Evolutionary conservation across 2,113 vertebrate genomes (phyloP).

Genomic region (Lagopus leucura): DNA sequence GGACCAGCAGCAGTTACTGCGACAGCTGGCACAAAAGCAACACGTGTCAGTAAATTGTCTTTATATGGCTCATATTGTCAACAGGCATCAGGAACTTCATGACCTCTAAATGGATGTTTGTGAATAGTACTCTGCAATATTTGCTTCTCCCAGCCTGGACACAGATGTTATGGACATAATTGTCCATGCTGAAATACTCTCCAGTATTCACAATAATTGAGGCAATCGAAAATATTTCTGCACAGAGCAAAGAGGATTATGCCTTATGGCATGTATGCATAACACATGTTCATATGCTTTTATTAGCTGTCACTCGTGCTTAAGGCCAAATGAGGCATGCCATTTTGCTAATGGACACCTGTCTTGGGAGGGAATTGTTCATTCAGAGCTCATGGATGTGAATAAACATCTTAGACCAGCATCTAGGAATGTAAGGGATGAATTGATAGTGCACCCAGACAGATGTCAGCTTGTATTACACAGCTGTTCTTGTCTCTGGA

Average conservation of each 20-base stretch:
- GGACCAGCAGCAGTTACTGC: neutral
- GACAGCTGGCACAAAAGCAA: conserved; percentile 15
- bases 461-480: conserved; percentile 56
- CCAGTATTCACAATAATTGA: neutral
- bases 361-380: conserved; percentile 32
- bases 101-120: neutral
- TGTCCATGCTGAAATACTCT: conserved; percentile 24
- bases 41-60: neutral
- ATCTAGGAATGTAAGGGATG: conserved; percentile 42
- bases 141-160: neutral
- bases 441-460: conserved; percentile 26
- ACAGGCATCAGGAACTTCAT: neutral
- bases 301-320: conserved; percentile 22
- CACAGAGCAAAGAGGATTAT: conserved; percentile 39
- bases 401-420: conserved; percentile 27
- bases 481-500: conserved; percentile 20
- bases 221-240: conserved; percentile 41
- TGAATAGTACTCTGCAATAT: neutral
- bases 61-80: neutral
- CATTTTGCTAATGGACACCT: conserved; percentile 54
- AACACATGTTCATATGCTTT: conserved; percentile 47
- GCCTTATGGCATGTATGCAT: conserved; percentile 24
- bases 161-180: conserved; percentile 41
- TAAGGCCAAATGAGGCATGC: conserved; percentile 47
- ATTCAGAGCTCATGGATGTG: conserved; percentile 28